Conservation (phyloP, 2,888 invertebrate species). For the Leptarthrus brevirostris region DNA sequence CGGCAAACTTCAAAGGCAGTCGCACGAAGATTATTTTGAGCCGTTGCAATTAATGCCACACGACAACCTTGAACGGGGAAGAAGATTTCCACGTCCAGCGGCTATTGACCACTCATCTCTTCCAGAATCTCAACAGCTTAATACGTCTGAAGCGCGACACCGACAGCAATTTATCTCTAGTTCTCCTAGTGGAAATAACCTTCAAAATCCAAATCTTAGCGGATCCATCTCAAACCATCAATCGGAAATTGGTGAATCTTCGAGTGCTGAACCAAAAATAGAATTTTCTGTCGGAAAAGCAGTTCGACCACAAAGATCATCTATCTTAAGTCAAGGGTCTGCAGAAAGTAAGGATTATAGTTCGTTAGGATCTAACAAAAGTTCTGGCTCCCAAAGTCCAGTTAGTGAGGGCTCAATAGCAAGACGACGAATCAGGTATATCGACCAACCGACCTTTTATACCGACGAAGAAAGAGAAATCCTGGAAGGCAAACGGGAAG, state of each 20-base stretch:
- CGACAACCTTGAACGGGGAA: conserved; percentile 61
- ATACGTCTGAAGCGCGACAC: neutral
- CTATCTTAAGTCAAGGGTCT: conserved; percentile 29
- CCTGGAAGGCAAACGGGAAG: conserved; percentile 61
- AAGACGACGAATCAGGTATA: conserved; percentile 70
- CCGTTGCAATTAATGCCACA: conserved; percentile 59
- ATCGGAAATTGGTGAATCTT: neutral
- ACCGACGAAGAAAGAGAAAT: conserved; percentile 69
- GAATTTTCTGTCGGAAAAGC: conserved; percentile 64
- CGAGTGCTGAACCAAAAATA: conserved; percentile 54
- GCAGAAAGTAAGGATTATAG: conserved; percentile 55
- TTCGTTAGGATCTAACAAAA: conserved; percentile 56
- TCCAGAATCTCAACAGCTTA: conserved; percentile 20
- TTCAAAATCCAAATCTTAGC: conserved; percentile 56
- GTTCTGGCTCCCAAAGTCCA: conserved; percentile 58
- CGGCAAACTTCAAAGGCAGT: conserved; percentile 48
- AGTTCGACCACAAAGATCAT: conserved; percentile 58
- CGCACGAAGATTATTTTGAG: conserved; percentile 53
- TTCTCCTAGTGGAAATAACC: conserved; percentile 56
- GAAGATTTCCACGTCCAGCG: conserved; percentile 60
- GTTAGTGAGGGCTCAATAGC: conserved; percentile 65
- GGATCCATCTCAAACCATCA: conserved; percentile 51
- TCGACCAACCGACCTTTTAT: conserved; percentile 69
- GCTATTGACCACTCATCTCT: conserved; percentile 13
- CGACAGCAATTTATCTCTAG: neutral